Base-by-base conservation (phyloP, 2,888 invertebrate genomes). In the Macropis europaea region DNA sequence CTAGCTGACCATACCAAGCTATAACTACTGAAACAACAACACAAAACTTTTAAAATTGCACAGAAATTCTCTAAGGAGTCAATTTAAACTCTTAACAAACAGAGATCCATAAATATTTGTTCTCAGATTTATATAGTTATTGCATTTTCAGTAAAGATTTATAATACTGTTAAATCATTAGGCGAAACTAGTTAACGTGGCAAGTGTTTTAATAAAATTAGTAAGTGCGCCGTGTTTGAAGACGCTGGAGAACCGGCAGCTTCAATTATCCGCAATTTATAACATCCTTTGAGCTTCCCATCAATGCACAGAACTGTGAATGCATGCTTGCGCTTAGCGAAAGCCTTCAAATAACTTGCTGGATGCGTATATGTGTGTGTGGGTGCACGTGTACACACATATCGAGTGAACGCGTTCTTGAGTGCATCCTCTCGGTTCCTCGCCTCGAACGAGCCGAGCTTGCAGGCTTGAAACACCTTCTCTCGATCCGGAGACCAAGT, bases 231-330 rank as follows among this genome's bases (percentile, higher is more conserved):
- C n/a, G n/a, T n/a, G n/a, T n/a, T n/a, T n/a, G n/a, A n/a, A n/a
- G n/a, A n/a, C n/a, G n/a, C n/a, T n/a, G n/a, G 0, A 34, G 17
- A 26, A n/a, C n/a, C 9, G 7, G 11, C 30, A 40, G 40, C 13
- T 9, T 54, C 43, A 36, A 61, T 54, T 61, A 54, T 54, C 42
- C 32, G 54, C 54, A 43, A 54, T 54, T 56, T 45, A 22, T 36
- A 15, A 13, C 30, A 30, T 42, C 42, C 30, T 30, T 42, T 30
- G 42, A 42, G 22, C 19, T 19, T n/a, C 13, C 7, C n/a, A 30
- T 56, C 54, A 28, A 54, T 56, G 30, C 30, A 9, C 11, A 42
- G 19, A 19, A 30, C 42, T 42, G 43, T 53, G 28, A 53, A 36
- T 34, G 17, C 19, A 15, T 17, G 42, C 38, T 30, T 17, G 22